Base-by-base conservation (phyloP, 2,797 vertebrate genomes). In the Delichon dasypus region DNA sequence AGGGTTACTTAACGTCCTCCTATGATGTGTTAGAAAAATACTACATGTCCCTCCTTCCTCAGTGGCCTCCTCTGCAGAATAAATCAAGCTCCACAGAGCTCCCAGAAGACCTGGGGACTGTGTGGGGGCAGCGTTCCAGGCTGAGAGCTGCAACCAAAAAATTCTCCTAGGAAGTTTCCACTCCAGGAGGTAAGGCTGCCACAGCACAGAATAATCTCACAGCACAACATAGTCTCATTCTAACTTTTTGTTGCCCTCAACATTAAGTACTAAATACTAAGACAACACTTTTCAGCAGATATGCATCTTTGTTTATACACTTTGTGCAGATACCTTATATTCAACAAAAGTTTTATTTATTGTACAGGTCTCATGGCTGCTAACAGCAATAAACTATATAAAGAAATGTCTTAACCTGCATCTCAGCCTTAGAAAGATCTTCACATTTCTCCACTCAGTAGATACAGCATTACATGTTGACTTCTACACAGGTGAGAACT, bases 51-150 rank as follows among this genome's bases (percentile, higher is more conserved):
- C 48, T 90, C 91, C 58, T 86, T 90, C 93, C 81, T 89, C 80
- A 78, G 18, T 27, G 38, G 21, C 36, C 93, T 96, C 97, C 97
- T 97, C 88, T 93, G 96, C 96, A 97, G 95, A 88, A 97, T 93
- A 95, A 96, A 92, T 90, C 89, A 94, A 96, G 96, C 94, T 96
- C 54, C 91, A 75, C 61, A 94, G 95, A 66, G 27, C 47, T 83
- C 72, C 58, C 90, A 44, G 95, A 82, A 96, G 11, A 10, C 36
- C 36, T 10, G 10, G 89, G 53, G 91, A 8, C 21, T 51, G 70
- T 21, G 74, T 74, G 90, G 92, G 96, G 85, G 77, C 62, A 88
- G 89, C 84, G 60, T 89, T 94, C 76, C 94, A 95, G 94, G 84
- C 62, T 13, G 13, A 48, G 58, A 47, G 13, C 38, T 42, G 38